A percentile compares a stretch with the other conserved stretches of the same genome.
These are phyloP conservation scores for Steinernema khuongi DNA, from an alignment of 1,140 invertebrate genomes.

Conservation along the genomic window DNA sequence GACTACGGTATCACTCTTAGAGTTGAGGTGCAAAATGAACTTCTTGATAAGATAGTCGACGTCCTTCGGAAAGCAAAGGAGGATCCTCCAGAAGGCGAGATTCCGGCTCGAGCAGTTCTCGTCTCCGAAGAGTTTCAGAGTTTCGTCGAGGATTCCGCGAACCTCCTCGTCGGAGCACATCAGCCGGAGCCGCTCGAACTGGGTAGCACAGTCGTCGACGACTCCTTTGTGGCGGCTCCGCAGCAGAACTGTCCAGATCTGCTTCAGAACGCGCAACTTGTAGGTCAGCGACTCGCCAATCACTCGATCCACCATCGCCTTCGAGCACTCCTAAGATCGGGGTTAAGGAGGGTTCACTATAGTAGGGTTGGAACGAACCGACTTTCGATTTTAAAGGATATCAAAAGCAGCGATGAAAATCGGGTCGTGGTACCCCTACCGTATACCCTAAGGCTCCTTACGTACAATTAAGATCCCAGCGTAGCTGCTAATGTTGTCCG, in stretches of 20 bases:
- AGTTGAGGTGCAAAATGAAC: neutral
- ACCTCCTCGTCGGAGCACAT: neutral
- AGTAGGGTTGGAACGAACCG: too few species aligned
- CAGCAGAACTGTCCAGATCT: slow-evolving; percentile 1
- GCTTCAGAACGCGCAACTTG: neutral
- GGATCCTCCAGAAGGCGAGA: neutral
- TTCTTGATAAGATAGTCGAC: neutral
- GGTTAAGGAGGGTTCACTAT: neutral
- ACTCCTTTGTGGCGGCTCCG: neutral
- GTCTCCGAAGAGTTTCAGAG: neutral
- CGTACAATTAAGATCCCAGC: neutral
- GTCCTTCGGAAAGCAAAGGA: neutral
- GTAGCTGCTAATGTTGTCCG: neutral
- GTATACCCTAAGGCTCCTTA: too few species aligned
- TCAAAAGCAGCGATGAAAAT: too few species aligned
- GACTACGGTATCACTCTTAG: neutral
- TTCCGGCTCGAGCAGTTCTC: slow-evolving; percentile 1
- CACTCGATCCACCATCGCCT: neutral
- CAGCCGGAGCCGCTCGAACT: neutral
- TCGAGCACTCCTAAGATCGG: neutral
- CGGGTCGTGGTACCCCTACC: too few species aligned
- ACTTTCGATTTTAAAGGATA: too few species aligned
- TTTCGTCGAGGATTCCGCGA: neutral
- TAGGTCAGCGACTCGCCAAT: neutral
- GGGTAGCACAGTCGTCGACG: neutral